These are phyloP conservation scores for Melieria omissa DNA, from an alignment of 2,888 invertebrate species.

Conservation along the genomic window DNA sequence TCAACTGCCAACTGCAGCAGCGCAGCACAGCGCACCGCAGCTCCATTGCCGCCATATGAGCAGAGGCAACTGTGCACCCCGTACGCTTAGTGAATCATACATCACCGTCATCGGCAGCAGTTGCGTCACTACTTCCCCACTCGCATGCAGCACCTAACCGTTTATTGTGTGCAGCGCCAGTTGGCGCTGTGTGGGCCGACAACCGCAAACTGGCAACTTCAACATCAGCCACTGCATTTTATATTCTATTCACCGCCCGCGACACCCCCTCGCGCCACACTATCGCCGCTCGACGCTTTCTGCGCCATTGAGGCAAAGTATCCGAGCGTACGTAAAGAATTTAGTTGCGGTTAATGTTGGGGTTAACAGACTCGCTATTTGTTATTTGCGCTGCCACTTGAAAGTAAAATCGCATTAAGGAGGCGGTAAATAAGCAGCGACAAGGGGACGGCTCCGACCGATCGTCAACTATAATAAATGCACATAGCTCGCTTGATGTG, in stretches of 20 bases:
- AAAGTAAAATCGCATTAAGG: not conserved
- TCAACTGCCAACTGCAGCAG: not conserved
- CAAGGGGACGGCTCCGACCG: too few relatives aligned
- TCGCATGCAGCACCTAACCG: too few relatives aligned
- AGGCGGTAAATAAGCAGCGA: too few relatives aligned
- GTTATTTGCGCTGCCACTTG: slow-evolving; percentile 32
- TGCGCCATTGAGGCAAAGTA: slow-evolving; percentile 30
- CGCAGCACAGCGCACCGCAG: too few relatives aligned
- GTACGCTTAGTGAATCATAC: not conserved
- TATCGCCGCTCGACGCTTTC: slow-evolving; percentile 1
- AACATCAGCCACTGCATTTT: too few relatives aligned
- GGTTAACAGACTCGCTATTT: slow-evolving; percentile 36
- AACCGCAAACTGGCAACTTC: too few relatives aligned
- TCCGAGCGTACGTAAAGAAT: slow-evolving; percentile 34
- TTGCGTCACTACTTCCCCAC: not conserved
- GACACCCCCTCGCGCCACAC: not conserved
- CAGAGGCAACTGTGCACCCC: not conserved
- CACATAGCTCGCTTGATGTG: too few relatives aligned
- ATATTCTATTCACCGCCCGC: too few relatives aligned
- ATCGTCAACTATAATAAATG: too few relatives aligned
- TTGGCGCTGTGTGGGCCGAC: too few relatives aligned
- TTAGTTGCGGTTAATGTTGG: slow-evolving; percentile 35
- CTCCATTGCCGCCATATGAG: not conserved
- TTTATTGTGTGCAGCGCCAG: too few relatives aligned
- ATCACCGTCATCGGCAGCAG: not conserved